Conservation (phyloP, 2,888 invertebrate genomes). For the Mimumesa dahlbomi region DNA sequence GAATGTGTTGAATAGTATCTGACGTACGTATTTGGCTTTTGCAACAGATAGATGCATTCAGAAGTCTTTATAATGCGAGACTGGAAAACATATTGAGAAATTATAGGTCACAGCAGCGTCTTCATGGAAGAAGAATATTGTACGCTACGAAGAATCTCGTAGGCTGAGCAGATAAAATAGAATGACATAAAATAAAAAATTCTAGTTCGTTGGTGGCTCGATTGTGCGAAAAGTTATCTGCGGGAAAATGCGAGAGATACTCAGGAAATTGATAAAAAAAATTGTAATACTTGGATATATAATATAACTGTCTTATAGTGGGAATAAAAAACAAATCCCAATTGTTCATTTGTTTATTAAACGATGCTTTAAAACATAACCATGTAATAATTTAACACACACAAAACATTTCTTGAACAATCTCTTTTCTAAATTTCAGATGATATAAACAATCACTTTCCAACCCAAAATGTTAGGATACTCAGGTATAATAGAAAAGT, state of each 20-base stretch:
- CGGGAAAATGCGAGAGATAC: too few species aligned
- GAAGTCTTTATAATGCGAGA: slow-evolving; percentile 81
- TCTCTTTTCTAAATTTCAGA: background rate
- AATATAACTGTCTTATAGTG: background rate
- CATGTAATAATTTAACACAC: too few species aligned
- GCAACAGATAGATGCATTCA: slow-evolving; percentile 82
- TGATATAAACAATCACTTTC: background rate
- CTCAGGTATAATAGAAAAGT: slow-evolving; percentile 32
- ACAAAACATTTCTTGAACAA: background rate
- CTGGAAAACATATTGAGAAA: slow-evolving; percentile 82
- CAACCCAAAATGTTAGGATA: slow-evolving; percentile 22
- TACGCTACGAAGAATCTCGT: slow-evolving; percentile 72
- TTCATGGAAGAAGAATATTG: slow-evolving; percentile 81
- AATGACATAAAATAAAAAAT: too few species aligned
- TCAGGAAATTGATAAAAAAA: too few species aligned
- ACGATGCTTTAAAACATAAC: background rate
- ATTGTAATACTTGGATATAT: too few species aligned
- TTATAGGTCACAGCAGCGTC: slow-evolving; percentile 81
- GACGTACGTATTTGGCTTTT: slow-evolving; percentile 11
- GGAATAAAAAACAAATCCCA: background rate
- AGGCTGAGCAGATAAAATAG: slow-evolving; percentile 14
- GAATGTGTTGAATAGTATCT: background rate
- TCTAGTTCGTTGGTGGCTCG: too few species aligned
- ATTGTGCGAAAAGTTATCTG: too few species aligned
- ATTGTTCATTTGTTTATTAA: background rate